Conservation (phyloP, 2,888 invertebrate species). For the Macrophya annulata region DNA sequence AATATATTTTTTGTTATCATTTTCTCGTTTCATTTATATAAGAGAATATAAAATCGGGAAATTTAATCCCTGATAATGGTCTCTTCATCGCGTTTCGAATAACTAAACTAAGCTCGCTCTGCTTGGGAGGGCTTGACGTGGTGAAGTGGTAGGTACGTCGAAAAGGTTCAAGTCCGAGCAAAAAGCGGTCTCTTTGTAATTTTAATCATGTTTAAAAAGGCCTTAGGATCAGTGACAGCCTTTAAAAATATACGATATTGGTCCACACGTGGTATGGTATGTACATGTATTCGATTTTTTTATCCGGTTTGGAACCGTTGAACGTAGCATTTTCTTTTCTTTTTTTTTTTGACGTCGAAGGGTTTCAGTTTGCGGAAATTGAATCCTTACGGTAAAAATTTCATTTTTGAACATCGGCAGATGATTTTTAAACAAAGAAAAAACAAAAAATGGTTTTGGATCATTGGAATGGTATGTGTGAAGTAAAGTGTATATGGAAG, state of each 20-base stretch:
- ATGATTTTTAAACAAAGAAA: no score
- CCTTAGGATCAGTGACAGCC: constrained; percentile 42
- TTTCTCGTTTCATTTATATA: background rate
- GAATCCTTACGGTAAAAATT: background rate
- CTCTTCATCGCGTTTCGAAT: background rate
- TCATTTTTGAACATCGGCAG: background rate
- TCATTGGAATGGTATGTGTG: background rate
- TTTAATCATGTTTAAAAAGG: constrained; percentile 48
- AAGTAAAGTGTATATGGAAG: background rate
- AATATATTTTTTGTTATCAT: background rate
- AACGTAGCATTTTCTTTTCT: background rate
- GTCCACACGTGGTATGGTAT: background rate
- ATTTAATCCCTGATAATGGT: background rate
- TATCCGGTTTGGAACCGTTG: background rate
- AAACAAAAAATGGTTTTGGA: background rate
- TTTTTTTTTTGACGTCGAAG: background rate
- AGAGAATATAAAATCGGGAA: background rate
- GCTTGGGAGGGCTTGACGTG: constrained; percentile 34
- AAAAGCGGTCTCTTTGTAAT: constrained; percentile 38
- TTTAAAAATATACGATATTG: constrained; percentile 41
- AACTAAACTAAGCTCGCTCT: background rate
- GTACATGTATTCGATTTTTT: background rate
- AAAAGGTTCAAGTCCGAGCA: background rate
- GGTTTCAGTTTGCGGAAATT: background rate
- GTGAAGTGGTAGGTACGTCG: constrained; percentile 1